phyloP scores from a whole-genome alignment of 2,113 vertebrate species.

The Megaceryle maxima region DNA sequence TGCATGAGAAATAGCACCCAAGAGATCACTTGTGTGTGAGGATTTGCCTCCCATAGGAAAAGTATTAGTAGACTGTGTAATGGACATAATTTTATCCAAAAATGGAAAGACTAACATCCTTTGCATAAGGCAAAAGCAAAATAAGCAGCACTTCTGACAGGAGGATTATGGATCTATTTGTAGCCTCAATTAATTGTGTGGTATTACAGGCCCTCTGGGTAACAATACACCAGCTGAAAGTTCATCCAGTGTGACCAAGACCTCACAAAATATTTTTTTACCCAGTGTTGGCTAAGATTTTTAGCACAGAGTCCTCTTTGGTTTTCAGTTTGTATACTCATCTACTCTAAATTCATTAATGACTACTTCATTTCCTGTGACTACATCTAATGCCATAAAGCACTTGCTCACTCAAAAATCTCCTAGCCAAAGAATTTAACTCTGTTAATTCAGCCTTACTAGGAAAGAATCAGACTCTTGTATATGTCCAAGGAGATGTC shows the following conservation, averaged over 20 bases:
- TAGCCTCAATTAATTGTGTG: not conserved
- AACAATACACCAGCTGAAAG: not conserved
- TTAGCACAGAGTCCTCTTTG: not conserved
- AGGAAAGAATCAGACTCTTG: not conserved
- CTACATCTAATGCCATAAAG: not conserved
- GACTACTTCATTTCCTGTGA: not conserved
- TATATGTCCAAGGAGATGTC: not conserved
- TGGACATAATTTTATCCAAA: not conserved
- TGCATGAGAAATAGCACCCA: not conserved
- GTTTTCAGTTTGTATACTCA: not conserved
- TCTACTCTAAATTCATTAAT: not conserved
- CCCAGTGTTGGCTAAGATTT: not conserved
- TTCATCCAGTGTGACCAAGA: not conserved
- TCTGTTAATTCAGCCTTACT: not conserved
- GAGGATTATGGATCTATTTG: not conserved
- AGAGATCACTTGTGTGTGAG: not conserved
- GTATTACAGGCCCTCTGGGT: not conserved
- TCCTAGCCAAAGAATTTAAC: not conserved
- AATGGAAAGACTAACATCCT: not conserved
- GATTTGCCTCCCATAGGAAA: not conserved
- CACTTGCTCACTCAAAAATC: not conserved
- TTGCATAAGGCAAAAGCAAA: not conserved
- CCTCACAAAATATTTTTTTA: not conserved
- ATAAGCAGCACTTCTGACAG: not conserved
- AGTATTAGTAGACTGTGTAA: not conserved